phyloP scores from a whole-genome alignment of 2,113 vertebrate species.

The Eclectus roratus region DNA sequence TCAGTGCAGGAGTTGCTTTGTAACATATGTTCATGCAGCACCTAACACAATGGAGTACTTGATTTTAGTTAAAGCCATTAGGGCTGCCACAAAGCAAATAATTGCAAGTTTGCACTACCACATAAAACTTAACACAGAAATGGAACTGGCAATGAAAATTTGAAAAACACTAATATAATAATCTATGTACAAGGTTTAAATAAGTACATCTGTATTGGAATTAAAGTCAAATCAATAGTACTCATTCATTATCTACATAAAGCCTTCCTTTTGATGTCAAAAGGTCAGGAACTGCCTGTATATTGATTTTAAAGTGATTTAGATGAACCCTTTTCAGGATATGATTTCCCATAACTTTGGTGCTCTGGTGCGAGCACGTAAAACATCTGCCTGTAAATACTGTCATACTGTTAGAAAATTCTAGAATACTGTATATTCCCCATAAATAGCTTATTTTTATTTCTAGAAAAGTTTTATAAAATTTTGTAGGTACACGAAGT shows the following conservation, averaged over 20 bases:
- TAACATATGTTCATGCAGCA: not conserved
- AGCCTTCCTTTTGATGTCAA: not conserved
- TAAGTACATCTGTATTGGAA: not conserved
- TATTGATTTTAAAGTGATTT: conserved; percentile 36
- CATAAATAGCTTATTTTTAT: not conserved
- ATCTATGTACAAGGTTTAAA: not conserved
- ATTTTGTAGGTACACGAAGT: not conserved
- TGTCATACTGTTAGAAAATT: not conserved
- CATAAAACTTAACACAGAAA: not conserved
- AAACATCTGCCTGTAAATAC: not conserved
- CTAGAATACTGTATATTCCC: not conserved
- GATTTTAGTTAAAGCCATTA: not conserved
- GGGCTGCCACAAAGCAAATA: not conserved
- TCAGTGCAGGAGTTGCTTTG: not conserved
- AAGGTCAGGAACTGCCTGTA: not conserved
- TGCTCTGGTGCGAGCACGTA: not conserved
- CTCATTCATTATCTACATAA: not conserved
- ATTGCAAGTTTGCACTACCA: not conserved
- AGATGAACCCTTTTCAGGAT: not conserved
- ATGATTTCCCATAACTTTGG: not conserved
- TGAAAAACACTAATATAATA: not conserved
- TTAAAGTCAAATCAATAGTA: conserved; percentile 19
- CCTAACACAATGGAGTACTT: not conserved
- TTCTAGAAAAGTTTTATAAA: not conserved
- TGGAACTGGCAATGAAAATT: not conserved